Conservation (phyloP, 2,888 invertebrate genomes). For the Orthosia cruda region DNA sequence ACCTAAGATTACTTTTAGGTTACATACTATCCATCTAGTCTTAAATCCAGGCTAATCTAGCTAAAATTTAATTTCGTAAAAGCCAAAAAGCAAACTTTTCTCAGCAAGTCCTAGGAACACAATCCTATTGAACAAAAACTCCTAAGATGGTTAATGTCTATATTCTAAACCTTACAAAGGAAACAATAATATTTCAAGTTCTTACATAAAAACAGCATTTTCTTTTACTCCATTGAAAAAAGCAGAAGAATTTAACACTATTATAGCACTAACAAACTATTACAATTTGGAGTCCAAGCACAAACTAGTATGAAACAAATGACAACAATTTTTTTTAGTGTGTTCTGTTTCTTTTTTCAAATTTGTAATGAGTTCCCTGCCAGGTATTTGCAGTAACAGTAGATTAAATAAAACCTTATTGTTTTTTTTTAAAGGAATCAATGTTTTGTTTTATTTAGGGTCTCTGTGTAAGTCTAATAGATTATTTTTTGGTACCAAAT, state of each 20-base stretch:
- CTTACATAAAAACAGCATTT: neutral
- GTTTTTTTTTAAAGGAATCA: no score
- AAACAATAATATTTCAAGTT: neutral
- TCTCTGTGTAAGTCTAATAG: neutral
- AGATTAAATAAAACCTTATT: constrained; percentile 18
- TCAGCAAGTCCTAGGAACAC: neutral
- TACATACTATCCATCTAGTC: neutral
- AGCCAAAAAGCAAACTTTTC: neutral
- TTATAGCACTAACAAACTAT: neutral
- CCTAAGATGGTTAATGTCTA: neutral
- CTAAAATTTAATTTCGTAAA: neutral
- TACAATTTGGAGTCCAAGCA: neutral
- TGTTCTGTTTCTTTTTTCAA: constrained; percentile 6
- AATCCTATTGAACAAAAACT: neutral
- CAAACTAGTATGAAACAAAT: constrained; percentile 17
- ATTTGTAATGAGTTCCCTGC: neutral
- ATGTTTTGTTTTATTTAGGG: neutral
- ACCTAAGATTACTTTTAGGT: neutral
- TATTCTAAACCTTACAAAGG: neutral
- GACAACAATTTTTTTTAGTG: neutral
- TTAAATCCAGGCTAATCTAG: neutral
- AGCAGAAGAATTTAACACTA: neutral
- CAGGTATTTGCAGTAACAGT: neutral
- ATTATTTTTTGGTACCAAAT: neutral
- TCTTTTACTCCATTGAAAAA: neutral